Evolutionary conservation across 2,797 vertebrate species (phyloP).

Genomic region (Notoglanidium macrostoma): DNA sequence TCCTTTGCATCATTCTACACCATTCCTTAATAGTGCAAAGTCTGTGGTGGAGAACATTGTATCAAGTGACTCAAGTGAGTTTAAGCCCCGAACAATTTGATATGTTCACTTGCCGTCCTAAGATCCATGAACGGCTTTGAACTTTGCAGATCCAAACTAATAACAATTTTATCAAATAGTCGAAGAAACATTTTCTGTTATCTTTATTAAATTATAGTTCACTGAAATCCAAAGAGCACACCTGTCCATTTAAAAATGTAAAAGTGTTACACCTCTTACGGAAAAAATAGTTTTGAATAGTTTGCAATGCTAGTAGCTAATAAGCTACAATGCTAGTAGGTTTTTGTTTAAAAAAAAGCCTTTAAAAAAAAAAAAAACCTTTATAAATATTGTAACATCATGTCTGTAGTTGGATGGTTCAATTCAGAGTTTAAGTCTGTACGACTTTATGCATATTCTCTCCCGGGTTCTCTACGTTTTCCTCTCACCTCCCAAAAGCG

Average conservation of each 20-base stretch:
- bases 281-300: neutral
- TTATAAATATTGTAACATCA: neutral
- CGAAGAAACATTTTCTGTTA: neutral
- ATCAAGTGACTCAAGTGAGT: neutral
- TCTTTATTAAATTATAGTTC: neutral
- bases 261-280: neutral
- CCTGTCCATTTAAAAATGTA: neutral
- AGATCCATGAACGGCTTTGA: constrained; percentile 2
- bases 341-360: neutral
- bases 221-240: neutral
- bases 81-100: neutral
- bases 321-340: neutral
- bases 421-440: neutral
- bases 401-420: neutral
- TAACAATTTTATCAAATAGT: neutral
- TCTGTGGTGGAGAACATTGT: neutral
- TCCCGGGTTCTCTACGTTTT: neutral
- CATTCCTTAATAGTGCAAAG: neutral
- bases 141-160: neutral
- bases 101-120: neutral
- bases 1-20: neutral
- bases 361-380: neutral
- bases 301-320: neutral
- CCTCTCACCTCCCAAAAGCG: neutral
- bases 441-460: neutral